These are phyloP conservation scores for Ochotona princeps DNA, from an alignment of 2,113 vertebrate species.

Conservation along the genomic window DNA sequence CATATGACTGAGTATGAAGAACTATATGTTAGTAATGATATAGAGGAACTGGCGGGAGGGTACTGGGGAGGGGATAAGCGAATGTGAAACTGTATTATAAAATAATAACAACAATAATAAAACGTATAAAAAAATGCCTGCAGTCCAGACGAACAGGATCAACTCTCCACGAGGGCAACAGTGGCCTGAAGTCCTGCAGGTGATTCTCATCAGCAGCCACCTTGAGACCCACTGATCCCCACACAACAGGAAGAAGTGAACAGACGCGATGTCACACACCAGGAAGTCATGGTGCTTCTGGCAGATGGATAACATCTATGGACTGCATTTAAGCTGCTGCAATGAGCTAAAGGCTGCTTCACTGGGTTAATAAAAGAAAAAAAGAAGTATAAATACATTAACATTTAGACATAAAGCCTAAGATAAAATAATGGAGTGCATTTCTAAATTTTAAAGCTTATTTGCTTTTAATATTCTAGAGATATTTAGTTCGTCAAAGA, in stretches of 20 bases:
- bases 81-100: no score
- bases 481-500: constrained; percentile 58
- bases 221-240: not conserved
- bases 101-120: no score
- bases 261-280: no score
- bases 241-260: not conserved
- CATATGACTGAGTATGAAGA: no score
- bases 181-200: not conserved
- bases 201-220: not conserved
- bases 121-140: not conserved
- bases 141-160: not conserved
- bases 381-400: constrained; percentile 65
- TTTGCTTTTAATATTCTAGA: constrained; percentile 58
- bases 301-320: constrained; percentile 58
- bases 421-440: constrained; percentile 58
- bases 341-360: constrained; percentile 58
- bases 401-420: constrained; percentile 53
- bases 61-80: no score
- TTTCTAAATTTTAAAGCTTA: constrained; percentile 71
- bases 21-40: no score
- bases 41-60: no score
- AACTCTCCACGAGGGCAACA: not conserved
- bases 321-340: constrained; percentile 29
- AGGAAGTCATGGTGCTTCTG: not conserved
- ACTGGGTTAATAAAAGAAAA: constrained; percentile 59